Conservation (phyloP, 2,888 invertebrate genomes). For the Sicus ferrugineus region DNA sequence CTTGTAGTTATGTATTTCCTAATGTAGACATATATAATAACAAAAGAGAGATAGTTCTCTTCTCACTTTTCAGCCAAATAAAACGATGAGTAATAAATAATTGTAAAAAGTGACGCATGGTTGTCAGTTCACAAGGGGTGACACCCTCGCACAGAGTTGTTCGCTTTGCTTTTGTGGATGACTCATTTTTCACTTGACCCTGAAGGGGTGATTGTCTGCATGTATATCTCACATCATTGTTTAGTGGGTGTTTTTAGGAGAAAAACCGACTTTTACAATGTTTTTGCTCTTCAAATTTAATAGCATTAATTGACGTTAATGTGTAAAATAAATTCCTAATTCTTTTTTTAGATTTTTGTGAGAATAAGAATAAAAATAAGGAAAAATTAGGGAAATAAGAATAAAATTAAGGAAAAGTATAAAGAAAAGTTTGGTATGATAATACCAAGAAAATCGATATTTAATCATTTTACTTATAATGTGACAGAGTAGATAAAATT, state of each 20-base stretch:
- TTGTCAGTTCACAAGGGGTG: background rate
- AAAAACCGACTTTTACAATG: no score
- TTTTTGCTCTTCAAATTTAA: background rate
- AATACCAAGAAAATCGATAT: background rate
- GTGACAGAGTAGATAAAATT: no score
- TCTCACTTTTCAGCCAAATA: background rate
- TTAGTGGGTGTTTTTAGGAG: no score
- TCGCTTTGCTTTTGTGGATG: background rate
- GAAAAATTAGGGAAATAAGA: no score
- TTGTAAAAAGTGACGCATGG: conserved; percentile 1
- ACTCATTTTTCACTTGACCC: conserved; percentile 15
- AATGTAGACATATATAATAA: no score
- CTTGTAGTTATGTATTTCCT: no score
- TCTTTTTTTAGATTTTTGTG: background rate
- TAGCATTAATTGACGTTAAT: conserved; percentile 21
- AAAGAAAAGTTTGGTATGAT: no score
- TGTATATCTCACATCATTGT: background rate
- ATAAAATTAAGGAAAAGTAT: no score
- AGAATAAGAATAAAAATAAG: no score
- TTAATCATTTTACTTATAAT: background rate
- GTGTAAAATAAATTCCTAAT: background rate
- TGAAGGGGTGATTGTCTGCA: background rate
- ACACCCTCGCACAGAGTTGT: background rate
- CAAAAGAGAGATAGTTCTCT: no score
- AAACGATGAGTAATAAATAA: conserved; percentile 22